Evolutionary conservation across 2,888 invertebrate genomes (phyloP).

Genomic region (Limnephilus marmoratus): DNA sequence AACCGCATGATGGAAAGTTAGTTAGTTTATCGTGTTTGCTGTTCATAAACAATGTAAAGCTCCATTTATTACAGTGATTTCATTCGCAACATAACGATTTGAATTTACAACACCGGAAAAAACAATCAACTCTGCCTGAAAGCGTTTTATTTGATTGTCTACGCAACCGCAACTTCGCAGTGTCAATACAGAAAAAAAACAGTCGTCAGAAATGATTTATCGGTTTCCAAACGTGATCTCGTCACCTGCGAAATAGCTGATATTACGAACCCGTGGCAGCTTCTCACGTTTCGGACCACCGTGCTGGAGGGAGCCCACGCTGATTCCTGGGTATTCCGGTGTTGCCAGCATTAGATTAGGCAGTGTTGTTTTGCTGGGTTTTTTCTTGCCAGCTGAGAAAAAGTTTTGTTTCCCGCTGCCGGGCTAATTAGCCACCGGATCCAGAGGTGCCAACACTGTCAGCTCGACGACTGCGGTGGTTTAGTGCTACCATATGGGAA

Average conservation of each 20-base stretch:
- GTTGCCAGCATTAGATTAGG: not conserved
- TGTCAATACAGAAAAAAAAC: not conserved
- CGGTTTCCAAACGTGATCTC: slow-evolving; percentile 37
- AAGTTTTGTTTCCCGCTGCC: slow-evolving; percentile 37
- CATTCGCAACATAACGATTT: not conserved
- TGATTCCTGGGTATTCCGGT: slow-evolving; percentile 27
- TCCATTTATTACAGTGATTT: not conserved
- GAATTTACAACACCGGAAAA: not conserved
- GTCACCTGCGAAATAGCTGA: slow-evolving; percentile 41
- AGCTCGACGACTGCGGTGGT: not conserved
- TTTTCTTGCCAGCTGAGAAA: not conserved
- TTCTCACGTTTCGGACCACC: slow-evolving; percentile 40
- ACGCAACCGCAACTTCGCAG: not conserved
- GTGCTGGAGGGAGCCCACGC: slow-evolving; percentile 6
- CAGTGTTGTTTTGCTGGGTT: not conserved
- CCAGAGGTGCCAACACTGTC: slow-evolving; percentile 26
- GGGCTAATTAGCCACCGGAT: slow-evolving; percentile 42
- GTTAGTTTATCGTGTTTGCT: too few relatives aligned
- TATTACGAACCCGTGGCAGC: slow-evolving; percentile 9
- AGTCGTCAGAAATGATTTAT: slow-evolving; percentile 42
- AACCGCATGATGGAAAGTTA: too few relatives aligned
- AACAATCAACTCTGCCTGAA: not conserved
- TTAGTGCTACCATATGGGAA: slow-evolving; percentile 26
- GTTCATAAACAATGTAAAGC: too few relatives aligned
- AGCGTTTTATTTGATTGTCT: not conserved